These are phyloP conservation scores for Schlechtendalia chinensis DNA, from an alignment of 1,140 invertebrate species.

Conservation along the genomic window DNA sequence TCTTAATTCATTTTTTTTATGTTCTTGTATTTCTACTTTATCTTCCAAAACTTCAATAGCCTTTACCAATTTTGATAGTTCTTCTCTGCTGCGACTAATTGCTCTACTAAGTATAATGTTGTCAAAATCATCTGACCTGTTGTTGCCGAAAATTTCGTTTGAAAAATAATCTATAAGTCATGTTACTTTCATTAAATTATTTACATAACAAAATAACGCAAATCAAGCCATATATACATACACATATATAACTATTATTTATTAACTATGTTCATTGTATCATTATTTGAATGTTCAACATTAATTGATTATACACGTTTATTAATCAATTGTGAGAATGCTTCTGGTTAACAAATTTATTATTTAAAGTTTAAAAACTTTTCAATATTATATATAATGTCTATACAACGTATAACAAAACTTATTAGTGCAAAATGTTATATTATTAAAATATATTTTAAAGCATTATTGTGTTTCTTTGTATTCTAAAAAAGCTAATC, in stretches of 20 bases:
- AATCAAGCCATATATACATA: background rate
- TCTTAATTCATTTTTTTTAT: background rate
- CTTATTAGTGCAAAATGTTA: conserved; percentile 20
- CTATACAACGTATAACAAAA: conserved; percentile 43
- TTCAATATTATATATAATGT: background rate
- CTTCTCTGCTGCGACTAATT: conserved; percentile 45
- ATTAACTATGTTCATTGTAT: background rate
- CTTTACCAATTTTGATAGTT: conserved; percentile 53
- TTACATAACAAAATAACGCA: background rate
- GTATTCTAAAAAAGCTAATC: background rate
- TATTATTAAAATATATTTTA: background rate
- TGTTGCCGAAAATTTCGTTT: conserved; percentile 14
- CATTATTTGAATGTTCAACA: background rate
- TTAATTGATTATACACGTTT: background rate
- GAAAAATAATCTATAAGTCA: conserved; percentile 40
- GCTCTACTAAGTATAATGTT: background rate
- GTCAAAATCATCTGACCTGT: conserved; percentile 10
- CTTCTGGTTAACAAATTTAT: background rate
- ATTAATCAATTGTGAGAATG: background rate
- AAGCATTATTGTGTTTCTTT: conserved; percentile 32
- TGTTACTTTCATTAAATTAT: conserved; percentile 33
- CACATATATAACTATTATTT: background rate
- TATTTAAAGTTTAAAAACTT: background rate
- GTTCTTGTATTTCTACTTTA: conserved; percentile 52
- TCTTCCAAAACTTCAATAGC: conserved; percentile 52